Base-by-base conservation (phyloP, 1,140 invertebrate genomes). In the Dendrolimus punctatus region DNA sequence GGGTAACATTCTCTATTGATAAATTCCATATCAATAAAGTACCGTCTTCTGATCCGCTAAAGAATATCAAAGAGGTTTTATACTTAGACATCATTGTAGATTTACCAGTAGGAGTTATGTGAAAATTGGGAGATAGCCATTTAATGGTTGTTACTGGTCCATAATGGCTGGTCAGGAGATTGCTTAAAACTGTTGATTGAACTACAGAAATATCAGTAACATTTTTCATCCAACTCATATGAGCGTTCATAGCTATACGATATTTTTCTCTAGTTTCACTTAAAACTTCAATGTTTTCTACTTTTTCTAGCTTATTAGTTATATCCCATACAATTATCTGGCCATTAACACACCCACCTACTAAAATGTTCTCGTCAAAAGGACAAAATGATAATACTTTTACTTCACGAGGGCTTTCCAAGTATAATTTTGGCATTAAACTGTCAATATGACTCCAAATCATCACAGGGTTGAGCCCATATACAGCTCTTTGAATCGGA, bases 261-360 rank as follows among this genome's bases (percentile, higher is more conserved):
- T 93, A 91, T 60, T 89, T 92, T 62, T 90, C 81, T 73, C 92
- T 90, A 0, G 84, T 87, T 41, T 90, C 78, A 46, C 90, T 92
- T n/a, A 91, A 64, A n/a, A 90, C 87, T 69, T 90, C 87, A 37
- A 91, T 81, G 40, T 81, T 85, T 58, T 94, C 92, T 0, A 91
- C 81, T 59, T 89, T 87, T 61, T 92, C 89, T 46, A 93, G 85
- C 66, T 91, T 91, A 50, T 91, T 90, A 5, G 88, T 89, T 41
- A 95, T 85, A 72, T 95, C 92, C 93, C 93, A 95, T 10, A 95
- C 58, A 36, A 92, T 81, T 9, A 94, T 78, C 87, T 93, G 91
- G 2, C 93, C 94, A 73, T 93, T 94, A 5, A 83, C 77, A 40
- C 90, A 91, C n/a, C 93, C 93, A 37, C 93, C 93, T 39, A 93